phyloP scores from a whole-genome alignment of 2,797 vertebrate species.

The Dendrocincla tyrannina region DNA sequence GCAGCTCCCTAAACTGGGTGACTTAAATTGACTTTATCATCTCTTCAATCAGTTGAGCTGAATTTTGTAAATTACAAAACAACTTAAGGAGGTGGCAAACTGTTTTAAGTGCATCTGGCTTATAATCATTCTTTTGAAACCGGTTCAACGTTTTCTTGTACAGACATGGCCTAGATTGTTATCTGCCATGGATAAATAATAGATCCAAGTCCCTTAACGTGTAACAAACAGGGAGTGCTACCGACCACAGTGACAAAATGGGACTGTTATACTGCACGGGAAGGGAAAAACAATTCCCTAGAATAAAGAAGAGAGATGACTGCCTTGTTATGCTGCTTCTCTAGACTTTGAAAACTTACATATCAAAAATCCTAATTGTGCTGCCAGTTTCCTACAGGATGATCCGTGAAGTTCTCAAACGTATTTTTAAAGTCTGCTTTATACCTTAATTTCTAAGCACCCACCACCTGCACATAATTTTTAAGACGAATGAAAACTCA shows the following conservation, averaged over 20 bases:
- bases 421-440: not conserved
- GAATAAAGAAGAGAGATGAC: not conserved
- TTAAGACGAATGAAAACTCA: not conserved
- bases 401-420: not conserved
- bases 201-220: not conserved
- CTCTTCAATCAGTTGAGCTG: slow-evolving; percentile 43
- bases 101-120: slow-evolving; percentile 48
- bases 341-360: not conserved
- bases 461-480: not conserved
- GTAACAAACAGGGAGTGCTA: not conserved
- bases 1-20: slow-evolving; percentile 27
- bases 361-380: not conserved
- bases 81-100: slow-evolving; percentile 48
- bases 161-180: slow-evolving; percentile 38
- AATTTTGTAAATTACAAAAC: slow-evolving; percentile 63
- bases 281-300: not conserved
- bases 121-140: slow-evolving; percentile 30
- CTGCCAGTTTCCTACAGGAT: not conserved
- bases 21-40: slow-evolving; percentile 65
- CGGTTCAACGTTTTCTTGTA: not conserved
- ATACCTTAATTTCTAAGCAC: not conserved
- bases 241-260: not conserved
- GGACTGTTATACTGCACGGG: not conserved
- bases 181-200: slow-evolving; percentile 39
- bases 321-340: not conserved